A percentile compares a stretch with the other conserved stretches of the same genome.
Evolutionary conservation across 2,797 vertebrate genomes (phyloP).

Genomic region (Hippocampus kuda): DNA sequence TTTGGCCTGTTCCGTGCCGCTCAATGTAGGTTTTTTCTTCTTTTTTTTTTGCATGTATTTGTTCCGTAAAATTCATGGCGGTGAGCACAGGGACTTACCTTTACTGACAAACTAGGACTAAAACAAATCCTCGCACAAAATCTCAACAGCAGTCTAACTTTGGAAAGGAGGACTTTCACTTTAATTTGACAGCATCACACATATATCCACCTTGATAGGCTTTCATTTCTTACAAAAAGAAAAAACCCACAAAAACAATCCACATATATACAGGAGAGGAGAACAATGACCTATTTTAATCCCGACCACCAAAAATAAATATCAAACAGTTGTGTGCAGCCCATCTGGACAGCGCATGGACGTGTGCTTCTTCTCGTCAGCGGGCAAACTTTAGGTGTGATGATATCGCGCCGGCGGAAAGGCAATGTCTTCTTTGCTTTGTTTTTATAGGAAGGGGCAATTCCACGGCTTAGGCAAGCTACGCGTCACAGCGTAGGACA

Average conservation of each 20-base stretch:
- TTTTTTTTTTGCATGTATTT: background rate
- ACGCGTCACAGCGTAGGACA: background rate
- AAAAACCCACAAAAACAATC: constrained; percentile 2
- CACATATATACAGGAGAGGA: background rate
- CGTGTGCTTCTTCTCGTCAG: constrained; percentile 3
- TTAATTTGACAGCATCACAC: constrained; percentile 72
- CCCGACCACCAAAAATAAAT: background rate
- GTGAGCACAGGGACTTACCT: too few species aligned
- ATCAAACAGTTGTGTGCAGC: constrained; percentile 5
- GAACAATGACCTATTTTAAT: background rate
- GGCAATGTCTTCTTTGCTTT: background rate
- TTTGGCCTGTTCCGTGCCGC: too few species aligned
- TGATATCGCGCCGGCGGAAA: background rate
- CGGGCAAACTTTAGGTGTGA: background rate
- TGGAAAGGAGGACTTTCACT: constrained; percentile 53
- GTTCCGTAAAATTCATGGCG: too few species aligned
- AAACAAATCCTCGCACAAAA: background rate
- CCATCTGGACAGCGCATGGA: background rate
- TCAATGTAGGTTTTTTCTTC: too few species aligned
- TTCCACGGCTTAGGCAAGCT: background rate
- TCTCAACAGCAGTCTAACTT: constrained; percentile 14
- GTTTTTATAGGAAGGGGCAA: background rate
- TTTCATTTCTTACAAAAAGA: constrained; percentile 65
- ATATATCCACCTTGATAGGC: constrained; percentile 65
- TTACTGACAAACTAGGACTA: too few species aligned